A percentile compares a stretch with the other conserved stretches of the same genome.
Evolutionary conservation across 2,113 vertebrate species (phyloP).

Genomic region (Corythoichthys haematopterus): DNA sequence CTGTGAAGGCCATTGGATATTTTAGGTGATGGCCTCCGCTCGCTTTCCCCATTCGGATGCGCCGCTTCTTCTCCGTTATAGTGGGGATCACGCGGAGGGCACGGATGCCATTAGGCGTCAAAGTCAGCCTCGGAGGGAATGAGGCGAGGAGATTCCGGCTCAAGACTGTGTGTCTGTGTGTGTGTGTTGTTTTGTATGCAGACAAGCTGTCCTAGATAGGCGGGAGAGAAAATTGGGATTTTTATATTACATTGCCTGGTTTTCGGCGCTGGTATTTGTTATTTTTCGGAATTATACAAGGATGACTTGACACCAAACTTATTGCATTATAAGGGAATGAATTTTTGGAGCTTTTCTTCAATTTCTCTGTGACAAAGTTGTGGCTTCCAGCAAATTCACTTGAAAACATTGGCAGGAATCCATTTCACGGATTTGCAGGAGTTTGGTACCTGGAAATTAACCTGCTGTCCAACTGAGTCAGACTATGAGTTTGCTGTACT

Average conservation of each 20-base stretch:
- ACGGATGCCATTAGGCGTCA: slow-evolving; percentile 48
- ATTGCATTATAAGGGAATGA: not conserved
- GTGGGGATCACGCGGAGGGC: slow-evolving; percentile 58
- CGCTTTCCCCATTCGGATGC: slow-evolving; percentile 23
- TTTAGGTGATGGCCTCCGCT: slow-evolving; percentile 57
- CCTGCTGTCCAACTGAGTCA: too few relatives aligned
- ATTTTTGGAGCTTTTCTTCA: not conserved
- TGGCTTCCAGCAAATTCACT: not conserved
- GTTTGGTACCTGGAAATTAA: too few relatives aligned
- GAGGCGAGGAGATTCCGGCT: slow-evolving; percentile 26
- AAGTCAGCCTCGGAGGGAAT: slow-evolving; percentile 32
- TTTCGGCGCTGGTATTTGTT: not conserved
- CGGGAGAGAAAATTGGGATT: slow-evolving; percentile 47
- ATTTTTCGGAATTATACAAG: not conserved
- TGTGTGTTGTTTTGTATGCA: slow-evolving; percentile 28
- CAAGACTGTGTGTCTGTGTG: slow-evolving; percentile 33
- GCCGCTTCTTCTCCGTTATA: slow-evolving; percentile 29
- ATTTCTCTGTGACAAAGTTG: not conserved
- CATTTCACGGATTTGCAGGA: too few relatives aligned
- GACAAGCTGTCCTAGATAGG: slow-evolving; percentile 39
- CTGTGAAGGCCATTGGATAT: slow-evolving; percentile 58
- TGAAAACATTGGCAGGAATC: too few relatives aligned
- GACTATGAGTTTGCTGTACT: too few relatives aligned
- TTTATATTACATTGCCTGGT: slow-evolving; percentile 6
- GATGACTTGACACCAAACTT: not conserved